These are phyloP conservation scores for Eristalis arbustorum DNA, from an alignment of 2,888 invertebrate genomes.

Conservation along the genomic window DNA sequence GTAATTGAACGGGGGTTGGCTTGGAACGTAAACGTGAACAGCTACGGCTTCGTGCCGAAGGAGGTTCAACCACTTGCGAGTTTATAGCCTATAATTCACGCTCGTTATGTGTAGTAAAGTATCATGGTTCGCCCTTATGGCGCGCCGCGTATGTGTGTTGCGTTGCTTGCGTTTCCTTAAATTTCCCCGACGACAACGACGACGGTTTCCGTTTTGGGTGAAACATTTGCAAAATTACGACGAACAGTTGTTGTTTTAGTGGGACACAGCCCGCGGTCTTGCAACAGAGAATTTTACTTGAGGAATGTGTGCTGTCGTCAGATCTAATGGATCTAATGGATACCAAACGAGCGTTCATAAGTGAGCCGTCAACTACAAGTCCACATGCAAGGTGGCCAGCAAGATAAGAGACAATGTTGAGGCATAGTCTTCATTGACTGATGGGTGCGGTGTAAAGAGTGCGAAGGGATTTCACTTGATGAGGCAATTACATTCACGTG, in stretches of 20 bases:
- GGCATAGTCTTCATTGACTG: too few relatives aligned
- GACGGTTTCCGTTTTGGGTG: neutral
- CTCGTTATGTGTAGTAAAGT: conserved; percentile 1
- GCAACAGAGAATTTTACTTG: neutral
- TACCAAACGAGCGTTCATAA: neutral
- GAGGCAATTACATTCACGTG: too few relatives aligned
- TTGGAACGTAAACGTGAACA: neutral
- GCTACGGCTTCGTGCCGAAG: neutral
- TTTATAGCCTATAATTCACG: conserved; percentile 23
- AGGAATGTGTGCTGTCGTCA: neutral
- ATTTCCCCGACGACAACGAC: neutral
- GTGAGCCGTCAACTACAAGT: neutral
- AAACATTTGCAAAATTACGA: neutral
- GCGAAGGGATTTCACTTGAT: too few relatives aligned
- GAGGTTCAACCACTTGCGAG: neutral
- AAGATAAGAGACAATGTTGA: neutral
- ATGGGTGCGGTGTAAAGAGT: too few relatives aligned
- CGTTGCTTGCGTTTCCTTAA: neutral
- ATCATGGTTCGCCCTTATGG: neutral
- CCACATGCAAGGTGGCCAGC: neutral
- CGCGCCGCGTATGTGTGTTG: neutral
- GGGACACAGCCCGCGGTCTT: neutral
- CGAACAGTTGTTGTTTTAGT: neutral
- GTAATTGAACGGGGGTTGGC: conserved; percentile 1
- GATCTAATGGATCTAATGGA: neutral